Conservation (phyloP, 2,113 vertebrate genomes). For the Cervus canadensis region DNA sequence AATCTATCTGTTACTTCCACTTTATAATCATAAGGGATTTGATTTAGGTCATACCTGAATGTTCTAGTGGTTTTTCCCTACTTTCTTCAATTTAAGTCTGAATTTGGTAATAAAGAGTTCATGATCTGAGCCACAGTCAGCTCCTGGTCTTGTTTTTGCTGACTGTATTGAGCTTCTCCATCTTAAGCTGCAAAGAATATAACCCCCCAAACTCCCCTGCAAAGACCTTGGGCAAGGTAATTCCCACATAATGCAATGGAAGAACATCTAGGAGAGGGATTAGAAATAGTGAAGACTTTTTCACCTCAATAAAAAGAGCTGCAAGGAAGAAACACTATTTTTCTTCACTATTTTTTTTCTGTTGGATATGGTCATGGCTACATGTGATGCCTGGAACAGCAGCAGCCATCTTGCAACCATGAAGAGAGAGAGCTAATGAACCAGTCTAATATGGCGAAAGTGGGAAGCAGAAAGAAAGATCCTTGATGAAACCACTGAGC, state of each 20-base stretch:
- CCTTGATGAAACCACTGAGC: neutral
- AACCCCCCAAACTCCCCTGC: neutral
- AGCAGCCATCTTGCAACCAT: neutral
- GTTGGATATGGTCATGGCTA: neutral
- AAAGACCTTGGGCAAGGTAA: neutral
- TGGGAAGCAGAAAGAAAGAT: neutral
- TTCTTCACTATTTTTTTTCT: neutral
- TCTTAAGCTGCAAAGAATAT: neutral
- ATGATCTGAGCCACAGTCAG: neutral
- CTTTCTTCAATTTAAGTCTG: neutral
- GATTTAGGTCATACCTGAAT: neutral
- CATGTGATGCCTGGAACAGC: neutral
- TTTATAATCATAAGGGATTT: neutral
- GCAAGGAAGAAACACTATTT: neutral
- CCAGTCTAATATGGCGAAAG: neutral
- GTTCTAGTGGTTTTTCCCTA: neutral
- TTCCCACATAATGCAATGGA: neutral
- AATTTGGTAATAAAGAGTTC: neutral
- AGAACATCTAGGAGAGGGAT: neutral
- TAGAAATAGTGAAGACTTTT: neutral
- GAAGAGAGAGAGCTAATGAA: neutral
- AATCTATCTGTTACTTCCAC: neutral
- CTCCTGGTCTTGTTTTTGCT: neutral
- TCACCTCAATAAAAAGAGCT: neutral
- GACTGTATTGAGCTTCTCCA: neutral